Evolutionary conservation across 2,888 invertebrate genomes (phyloP).

Genomic region (Leptinotarsa rubiginosa): DNA sequence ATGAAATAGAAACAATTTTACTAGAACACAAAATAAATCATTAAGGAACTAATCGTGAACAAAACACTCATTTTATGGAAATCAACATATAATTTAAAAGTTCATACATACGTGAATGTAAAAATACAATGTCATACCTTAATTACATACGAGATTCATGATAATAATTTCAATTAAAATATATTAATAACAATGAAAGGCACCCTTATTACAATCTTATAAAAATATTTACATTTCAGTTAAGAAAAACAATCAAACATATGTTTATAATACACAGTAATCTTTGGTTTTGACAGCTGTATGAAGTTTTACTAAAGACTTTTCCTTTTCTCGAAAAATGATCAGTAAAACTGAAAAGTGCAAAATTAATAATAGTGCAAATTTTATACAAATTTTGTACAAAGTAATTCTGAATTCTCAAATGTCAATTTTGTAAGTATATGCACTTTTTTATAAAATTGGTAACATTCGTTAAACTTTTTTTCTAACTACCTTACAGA

Average conservation of each 20-base stretch:
- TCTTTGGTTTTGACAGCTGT: conserved; percentile 67
- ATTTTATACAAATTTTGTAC: conserved; percentile 48
- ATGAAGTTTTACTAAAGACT: conserved; percentile 64
- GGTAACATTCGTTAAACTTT: conserved; percentile 24
- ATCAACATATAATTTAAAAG: conserved; percentile 56
- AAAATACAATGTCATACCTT: conserved; percentile 49
- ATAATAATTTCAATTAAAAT: conserved; percentile 39
- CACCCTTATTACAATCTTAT: conserved; percentile 51
- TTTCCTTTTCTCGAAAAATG: conserved; percentile 50
- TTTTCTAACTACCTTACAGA: conserved; percentile 25
- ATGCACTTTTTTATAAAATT: conserved; percentile 20
- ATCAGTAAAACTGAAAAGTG: conserved; percentile 64
- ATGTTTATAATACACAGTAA: conserved; percentile 40
- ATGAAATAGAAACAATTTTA: too few species aligned
- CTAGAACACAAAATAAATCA: too few species aligned
- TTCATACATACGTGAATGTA: conserved; percentile 49
- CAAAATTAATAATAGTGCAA: conserved; percentile 60
- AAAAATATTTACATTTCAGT: conserved; percentile 42
- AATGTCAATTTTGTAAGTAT: conserved; percentile 19
- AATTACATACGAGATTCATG: conserved; percentile 41
- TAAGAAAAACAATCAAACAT: conserved; percentile 32
- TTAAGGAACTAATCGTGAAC: too few species aligned
- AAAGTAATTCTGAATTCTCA: conserved; percentile 33
- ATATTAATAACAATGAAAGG: conserved; percentile 51
- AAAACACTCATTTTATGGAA: conserved; percentile 40